phyloP scores from a whole-genome alignment of 2,113 vertebrate genomes.

The Toxostoma redivivum region DNA sequence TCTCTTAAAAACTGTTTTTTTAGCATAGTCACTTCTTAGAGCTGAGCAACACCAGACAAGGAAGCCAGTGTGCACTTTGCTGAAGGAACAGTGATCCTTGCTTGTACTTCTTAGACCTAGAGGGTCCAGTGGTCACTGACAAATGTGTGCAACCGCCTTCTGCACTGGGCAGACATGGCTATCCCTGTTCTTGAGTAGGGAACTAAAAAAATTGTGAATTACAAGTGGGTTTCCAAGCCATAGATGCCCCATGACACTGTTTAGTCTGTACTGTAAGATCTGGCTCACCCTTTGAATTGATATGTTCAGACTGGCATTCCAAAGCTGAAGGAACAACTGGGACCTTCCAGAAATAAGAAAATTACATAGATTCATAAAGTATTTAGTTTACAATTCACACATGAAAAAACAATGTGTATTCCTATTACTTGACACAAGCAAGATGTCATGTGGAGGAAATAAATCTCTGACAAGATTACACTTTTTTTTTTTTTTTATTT shows the following conservation, averaged over 20 bases:
- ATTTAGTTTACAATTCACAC: constrained; percentile 39
- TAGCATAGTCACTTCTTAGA: background rate
- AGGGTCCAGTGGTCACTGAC: background rate
- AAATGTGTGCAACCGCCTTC: background rate
- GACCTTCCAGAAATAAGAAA: background rate
- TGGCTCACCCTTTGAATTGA: background rate
- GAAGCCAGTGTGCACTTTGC: background rate
- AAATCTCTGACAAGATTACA: background rate
- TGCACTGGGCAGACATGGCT: background rate
- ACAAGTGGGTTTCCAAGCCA: background rate
- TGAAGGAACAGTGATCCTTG: background rate
- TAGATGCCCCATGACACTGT: accelerated
- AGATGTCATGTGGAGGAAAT: background rate
- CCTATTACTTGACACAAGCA: background rate
- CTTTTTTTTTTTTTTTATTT: background rate
- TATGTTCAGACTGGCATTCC: background rate
- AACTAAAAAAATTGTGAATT: background rate
- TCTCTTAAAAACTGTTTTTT: background rate
- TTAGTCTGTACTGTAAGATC: background rate
- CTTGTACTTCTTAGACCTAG: background rate
- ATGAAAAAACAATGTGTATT: background rate
- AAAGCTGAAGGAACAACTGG: background rate
- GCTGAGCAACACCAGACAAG: background rate
- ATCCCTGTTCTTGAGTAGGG: background rate
- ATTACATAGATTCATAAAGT: background rate